Base-by-base conservation (phyloP, 2,888 invertebrate species). In the Sarcophaga subvicina region DNA sequence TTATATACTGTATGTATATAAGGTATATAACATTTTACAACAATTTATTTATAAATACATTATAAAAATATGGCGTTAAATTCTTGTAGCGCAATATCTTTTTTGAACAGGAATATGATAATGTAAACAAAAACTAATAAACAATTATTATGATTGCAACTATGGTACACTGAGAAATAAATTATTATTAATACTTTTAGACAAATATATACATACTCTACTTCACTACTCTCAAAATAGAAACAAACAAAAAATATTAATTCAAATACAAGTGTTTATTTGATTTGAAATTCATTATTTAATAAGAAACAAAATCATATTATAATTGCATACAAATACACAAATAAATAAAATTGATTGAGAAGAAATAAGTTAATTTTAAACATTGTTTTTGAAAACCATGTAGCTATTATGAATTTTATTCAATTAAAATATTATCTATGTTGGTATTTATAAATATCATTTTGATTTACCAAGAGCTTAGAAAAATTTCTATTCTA, bases 351-450 rank as follows among this genome's bases (percentile, higher is more conserved):
- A 8, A 37, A 27, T 17, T 22, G 25, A 64, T 64, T 37, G 37
- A 37, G 8, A 37, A 37, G 37, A 8, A 37, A 37, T 10, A 37
- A 37, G 10, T 37, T 37, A 8, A 37, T 37, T 37, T 37, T 37
- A 49, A 25, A 64, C 25, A 37, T 37, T 37, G 10, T 37, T 37
- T 37, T 37, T 8, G 37, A 37, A 37, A 37, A 37, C 37, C 37
- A 37, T 37, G 37, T 71, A 84, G 71, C 87, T 84, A 79, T 87
- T 87, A 81, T 87, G 84, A 84, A 87, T 84, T 87, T 87, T 87
- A 78, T 87, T 86, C 86, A 78, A 83, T 83, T 72, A 22, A 72
- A 70, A 71, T 37, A 37, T 37, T 37, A 37, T 37, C 37, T 10
- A 37, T 10, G 8, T 10, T 37, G 37, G 37, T 37, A 37, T 37